These are phyloP conservation scores for Botrylloides violaceus DNA, from an alignment of 23 tunicate species.

Conservation along the genomic window DNA sequence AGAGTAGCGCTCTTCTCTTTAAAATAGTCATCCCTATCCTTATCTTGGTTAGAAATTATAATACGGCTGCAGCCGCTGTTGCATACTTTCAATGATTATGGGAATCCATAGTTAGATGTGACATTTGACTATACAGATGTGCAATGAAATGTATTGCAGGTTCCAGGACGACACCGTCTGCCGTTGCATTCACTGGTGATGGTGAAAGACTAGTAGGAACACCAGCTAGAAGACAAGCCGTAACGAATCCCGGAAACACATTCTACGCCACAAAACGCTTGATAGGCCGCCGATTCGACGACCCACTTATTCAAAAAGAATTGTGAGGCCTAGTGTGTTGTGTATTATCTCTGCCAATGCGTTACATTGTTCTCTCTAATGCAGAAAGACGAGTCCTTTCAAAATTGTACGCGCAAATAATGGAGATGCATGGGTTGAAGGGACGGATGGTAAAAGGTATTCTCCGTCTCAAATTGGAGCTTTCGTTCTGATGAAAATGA, in stretches of 20 bases:
- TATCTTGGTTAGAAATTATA: too few species aligned
- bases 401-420: slow-evolving; percentile 91
- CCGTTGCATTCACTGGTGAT: slow-evolving; percentile 78
- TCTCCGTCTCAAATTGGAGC: slow-evolving; percentile 98
- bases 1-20: too few species aligned
- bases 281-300: slow-evolving; percentile 88
- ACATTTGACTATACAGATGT: too few species aligned
- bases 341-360: too few species aligned
- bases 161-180: slow-evolving; percentile 75
- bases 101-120: too few species aligned
- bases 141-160: too few species aligned
- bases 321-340: slow-evolving; percentile 1
- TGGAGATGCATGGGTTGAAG: slow-evolving; percentile 99
- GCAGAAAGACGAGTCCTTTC: slow-evolving; percentile 55
- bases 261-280: slow-evolving; percentile 96
- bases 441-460: slow-evolving; percentile 92
- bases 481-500: slow-evolving; percentile 89
- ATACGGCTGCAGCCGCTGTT: too few species aligned
- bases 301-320: slow-evolving; percentile 93
- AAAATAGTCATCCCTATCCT: too few species aligned
- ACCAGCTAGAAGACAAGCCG: slow-evolving; percentile 94
- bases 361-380: too few species aligned
- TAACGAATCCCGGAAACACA: slow-evolving; percentile 94
- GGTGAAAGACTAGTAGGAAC: slow-evolving; percentile 94
- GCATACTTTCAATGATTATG: too few species aligned